Evolutionary conservation across 2,113 vertebrate genomes (phyloP).

Genomic region (Phoxinus phoxinus): DNA sequence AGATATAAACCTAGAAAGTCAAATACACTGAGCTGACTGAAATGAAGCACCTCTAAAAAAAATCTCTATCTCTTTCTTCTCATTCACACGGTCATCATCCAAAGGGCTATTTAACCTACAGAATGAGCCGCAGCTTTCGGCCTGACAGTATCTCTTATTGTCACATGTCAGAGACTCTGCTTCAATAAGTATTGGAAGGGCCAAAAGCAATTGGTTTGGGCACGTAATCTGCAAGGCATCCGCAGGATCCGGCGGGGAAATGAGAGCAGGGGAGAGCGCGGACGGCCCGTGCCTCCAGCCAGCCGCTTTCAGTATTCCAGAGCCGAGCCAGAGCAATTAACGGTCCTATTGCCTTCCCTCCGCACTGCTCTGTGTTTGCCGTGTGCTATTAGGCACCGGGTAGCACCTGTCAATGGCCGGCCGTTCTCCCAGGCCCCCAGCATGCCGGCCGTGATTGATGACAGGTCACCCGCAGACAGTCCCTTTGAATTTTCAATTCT

Average conservation of each 20-base stretch:
- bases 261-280: not conserved
- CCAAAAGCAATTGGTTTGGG: slow-evolving; percentile 61
- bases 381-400: slow-evolving; percentile 66
- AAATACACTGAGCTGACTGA: slow-evolving; percentile 4
- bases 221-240: slow-evolving; percentile 57
- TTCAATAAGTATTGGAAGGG: slow-evolving; percentile 57
- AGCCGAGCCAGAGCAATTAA: slow-evolving; percentile 61
- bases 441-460: slow-evolving; percentile 76
- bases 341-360: slow-evolving; percentile 54
- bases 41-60: not conserved
- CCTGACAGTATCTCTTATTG: slow-evolving; percentile 49
- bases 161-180: slow-evolving; percentile 55
- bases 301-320: slow-evolving; percentile 60
- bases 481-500: slow-evolving; percentile 75
- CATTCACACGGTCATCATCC: slow-evolving; percentile 20
- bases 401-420: slow-evolving; percentile 71
- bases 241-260: not conserved
- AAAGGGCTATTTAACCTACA: slow-evolving; percentile 37
- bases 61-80: not conserved
- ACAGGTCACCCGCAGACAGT: slow-evolving; percentile 74
- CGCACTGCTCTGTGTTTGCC: slow-evolving; percentile 50
- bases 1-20: slow-evolving; percentile 20
- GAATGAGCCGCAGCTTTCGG: slow-evolving; percentile 47
- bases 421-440: slow-evolving; percentile 57
- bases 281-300: slow-evolving; percentile 30